Conservation (phyloP, 2,888 invertebrate genomes). For the Meliscaeva auricollis region DNA sequence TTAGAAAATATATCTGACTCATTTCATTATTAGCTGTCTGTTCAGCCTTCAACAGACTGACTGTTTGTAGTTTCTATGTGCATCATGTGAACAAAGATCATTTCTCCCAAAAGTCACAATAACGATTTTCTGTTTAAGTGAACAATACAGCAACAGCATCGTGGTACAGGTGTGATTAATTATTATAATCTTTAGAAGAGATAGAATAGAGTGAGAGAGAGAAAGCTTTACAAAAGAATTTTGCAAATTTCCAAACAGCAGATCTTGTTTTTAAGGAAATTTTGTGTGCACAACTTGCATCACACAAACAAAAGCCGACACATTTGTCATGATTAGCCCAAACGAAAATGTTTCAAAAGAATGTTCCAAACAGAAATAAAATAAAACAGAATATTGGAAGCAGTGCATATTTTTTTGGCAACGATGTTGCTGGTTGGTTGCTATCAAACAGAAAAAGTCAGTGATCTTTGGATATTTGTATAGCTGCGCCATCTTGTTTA, state of each 20-base stretch:
- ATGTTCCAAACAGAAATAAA: constrained; percentile 15
- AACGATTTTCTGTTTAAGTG: constrained; percentile 13
- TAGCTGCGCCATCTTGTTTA: constrained; percentile 36
- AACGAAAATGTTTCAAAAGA: constrained; percentile 35
- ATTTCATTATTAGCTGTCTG: background rate
- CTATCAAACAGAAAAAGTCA: constrained; percentile 32
- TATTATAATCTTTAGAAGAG: constrained; percentile 48
- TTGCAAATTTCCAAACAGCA: background rate
- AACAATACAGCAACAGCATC: background rate
- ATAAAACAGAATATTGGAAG: background rate
- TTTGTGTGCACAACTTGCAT: background rate
- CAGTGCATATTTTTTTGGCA: constrained; percentile 48
- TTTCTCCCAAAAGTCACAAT: constrained; percentile 9
- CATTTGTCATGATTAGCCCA: constrained; percentile 56
- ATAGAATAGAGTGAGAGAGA: no score
- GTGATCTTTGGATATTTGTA: constrained; percentile 45
- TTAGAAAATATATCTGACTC: constrained; percentile 10
- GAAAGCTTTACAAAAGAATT: constrained; percentile 40
- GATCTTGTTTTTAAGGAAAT: background rate
- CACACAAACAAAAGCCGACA: constrained; percentile 5
- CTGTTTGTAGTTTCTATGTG: constrained; percentile 2
- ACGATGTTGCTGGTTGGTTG: no score
- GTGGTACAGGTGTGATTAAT: constrained; percentile 62
- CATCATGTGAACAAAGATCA: background rate
- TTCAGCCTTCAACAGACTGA: background rate